These are phyloP conservation scores for Oceanodroma leucorhoa DNA, from an alignment of 2,797 vertebrate genomes.

Conservation along the genomic window DNA sequence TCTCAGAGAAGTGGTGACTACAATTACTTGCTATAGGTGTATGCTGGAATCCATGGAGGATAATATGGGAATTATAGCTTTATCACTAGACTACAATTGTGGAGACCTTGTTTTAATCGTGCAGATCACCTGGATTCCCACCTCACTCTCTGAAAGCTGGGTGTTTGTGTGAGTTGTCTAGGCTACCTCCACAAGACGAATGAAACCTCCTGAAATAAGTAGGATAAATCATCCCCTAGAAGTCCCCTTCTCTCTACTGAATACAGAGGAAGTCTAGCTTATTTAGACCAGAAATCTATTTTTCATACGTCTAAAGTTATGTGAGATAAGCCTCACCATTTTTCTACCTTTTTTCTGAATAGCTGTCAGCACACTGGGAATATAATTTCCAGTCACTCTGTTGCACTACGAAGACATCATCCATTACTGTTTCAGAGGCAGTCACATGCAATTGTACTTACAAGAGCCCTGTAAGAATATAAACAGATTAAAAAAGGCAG, in stretches of 20 bases:
- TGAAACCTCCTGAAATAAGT: background rate
- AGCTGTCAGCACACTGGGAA: background rate
- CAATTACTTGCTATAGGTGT: background rate
- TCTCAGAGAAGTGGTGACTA: background rate
- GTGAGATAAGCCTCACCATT: background rate
- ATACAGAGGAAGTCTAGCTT: background rate
- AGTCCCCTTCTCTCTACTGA: background rate
- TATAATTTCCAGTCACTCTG: background rate
- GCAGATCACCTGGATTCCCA: background rate
- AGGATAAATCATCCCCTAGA: conserved; percentile 12
- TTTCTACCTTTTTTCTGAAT: background rate
- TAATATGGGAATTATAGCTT: background rate
- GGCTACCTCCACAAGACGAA: background rate
- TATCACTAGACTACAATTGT: background rate
- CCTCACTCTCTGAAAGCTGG: background rate
- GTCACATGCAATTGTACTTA: background rate
- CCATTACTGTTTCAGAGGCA: background rate
- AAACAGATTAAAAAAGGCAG: background rate
- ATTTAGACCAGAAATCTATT: conserved; percentile 36
- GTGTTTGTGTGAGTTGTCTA: background rate
- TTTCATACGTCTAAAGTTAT: background rate
- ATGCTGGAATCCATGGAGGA: background rate
- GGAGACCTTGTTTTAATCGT: background rate
- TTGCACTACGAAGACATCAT: background rate
- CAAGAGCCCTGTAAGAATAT: background rate